phyloP scores from a whole-genome alignment of 2,113 vertebrate species.

The Lonchura striata region DNA sequence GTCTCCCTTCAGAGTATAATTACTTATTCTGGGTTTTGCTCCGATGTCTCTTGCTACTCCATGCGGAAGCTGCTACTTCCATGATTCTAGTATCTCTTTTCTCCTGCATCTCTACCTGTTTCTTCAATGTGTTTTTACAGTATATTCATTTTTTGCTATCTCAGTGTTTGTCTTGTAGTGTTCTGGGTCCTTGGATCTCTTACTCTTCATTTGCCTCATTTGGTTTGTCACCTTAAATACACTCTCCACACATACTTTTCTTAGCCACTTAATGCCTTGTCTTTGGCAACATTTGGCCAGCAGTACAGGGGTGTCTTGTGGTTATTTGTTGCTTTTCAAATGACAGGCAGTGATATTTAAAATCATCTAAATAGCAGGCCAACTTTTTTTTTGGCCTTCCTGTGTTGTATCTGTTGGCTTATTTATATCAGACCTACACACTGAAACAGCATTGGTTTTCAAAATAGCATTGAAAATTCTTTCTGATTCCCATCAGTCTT shows the following conservation, averaged over 20 bases:
- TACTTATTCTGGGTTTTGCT: neutral
- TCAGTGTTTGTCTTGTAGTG: neutral
- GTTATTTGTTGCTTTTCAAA: neutral
- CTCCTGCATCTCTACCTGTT: neutral
- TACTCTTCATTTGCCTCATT: neutral
- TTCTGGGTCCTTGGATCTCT: neutral
- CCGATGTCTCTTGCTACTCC: neutral
- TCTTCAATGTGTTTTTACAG: neutral
- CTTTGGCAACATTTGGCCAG: neutral
- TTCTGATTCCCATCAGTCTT: neutral
- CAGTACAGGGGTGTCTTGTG: neutral
- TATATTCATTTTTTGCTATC: neutral
- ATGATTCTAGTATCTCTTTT: neutral
- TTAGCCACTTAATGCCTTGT: neutral
- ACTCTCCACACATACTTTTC: neutral
- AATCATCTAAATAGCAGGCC: neutral
- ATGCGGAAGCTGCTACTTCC: neutral
- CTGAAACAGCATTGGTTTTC: neutral
- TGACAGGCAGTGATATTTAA: neutral
- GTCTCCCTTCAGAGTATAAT: neutral
- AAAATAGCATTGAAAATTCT: neutral
- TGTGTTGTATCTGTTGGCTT: neutral
- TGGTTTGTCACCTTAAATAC: neutral
- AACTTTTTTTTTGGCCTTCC: conserved; percentile 8
- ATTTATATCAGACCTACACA: neutral